Conservation (phyloP, 2,113 vertebrate species). For the Corythornis vintsioides region DNA sequence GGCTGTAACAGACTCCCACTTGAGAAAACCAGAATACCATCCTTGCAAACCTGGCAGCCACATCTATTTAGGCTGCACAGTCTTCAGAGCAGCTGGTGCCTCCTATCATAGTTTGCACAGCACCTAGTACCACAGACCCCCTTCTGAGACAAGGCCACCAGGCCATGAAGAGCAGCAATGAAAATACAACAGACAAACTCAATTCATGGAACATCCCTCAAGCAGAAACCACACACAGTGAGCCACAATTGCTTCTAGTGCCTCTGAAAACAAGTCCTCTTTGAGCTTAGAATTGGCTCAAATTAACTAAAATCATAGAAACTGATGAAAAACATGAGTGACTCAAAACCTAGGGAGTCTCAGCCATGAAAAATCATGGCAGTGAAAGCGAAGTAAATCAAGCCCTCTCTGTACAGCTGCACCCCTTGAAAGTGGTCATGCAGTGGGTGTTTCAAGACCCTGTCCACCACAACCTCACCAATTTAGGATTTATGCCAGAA, state of each 20-base stretch:
- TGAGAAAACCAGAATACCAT: background rate
- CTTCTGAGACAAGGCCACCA: background rate
- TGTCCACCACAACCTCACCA: background rate
- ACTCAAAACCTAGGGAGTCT: background rate
- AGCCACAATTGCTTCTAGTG: background rate
- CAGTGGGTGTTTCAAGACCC: background rate
- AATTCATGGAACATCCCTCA: background rate
- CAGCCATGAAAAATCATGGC: background rate
- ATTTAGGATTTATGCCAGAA: background rate
- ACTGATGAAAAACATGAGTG: background rate
- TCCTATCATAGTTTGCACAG: background rate
- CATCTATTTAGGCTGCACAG: background rate
- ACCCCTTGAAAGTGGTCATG: background rate
- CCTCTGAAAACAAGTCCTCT: background rate
- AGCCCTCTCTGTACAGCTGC: background rate
- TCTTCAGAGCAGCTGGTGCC: background rate
- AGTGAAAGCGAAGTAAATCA: background rate
- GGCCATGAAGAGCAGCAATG: background rate
- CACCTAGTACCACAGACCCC: background rate
- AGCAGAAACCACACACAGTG: background rate
- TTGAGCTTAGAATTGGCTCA: background rate
- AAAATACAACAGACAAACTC: background rate
- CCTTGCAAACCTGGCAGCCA: background rate
- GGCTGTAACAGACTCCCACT: background rate
- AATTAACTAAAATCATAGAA: background rate